Percentiles rank a stretch among this genome's conserved stretches.
Conservation (phyloP, 1,140 invertebrate genomes). For the Polypedilum pembai region DNA sequence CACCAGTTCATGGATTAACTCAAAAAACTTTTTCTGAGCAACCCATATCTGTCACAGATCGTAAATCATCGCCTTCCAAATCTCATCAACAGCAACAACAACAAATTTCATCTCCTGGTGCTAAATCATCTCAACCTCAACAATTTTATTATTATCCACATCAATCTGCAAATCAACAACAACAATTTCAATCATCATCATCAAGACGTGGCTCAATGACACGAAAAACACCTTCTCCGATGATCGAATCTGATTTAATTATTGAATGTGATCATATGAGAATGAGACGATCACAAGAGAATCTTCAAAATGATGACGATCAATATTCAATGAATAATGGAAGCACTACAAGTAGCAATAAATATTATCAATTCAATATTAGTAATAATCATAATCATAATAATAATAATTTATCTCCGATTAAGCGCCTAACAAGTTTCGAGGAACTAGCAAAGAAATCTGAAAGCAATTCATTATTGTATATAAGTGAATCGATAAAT, state of each 20-base stretch:
- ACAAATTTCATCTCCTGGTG: neutral
- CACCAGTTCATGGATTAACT: neutral
- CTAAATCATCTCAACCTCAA: neutral
- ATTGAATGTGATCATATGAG: conserved; percentile 31
- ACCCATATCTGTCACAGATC: neutral
- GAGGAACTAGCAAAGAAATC: conserved; percentile 30
- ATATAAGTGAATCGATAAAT: neutral
- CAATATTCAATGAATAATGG: conserved; percentile 21
- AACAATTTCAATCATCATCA: conserved; percentile 27
- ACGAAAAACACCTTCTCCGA: conserved; percentile 29
- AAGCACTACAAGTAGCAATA: conserved; percentile 14
- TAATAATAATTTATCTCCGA: neutral
- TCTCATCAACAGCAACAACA: neutral
- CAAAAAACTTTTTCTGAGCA: neutral
- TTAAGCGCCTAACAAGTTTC: conserved; percentile 30
- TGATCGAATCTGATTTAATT: conserved; percentile 26
- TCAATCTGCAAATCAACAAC: conserved; percentile 29
- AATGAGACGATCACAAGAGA: neutral
- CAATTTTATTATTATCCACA: conserved; percentile 29
- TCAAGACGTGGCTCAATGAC: conserved; percentile 30
- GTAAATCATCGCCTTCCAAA: neutral
- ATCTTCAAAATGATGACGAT: neutral
- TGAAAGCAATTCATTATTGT: conserved; percentile 24
- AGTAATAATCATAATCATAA: neutral
- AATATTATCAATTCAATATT: conserved; percentile 3